These are phyloP conservation scores for Rutilus rutilus DNA, from an alignment of 2,113 vertebrate species.

Conservation along the genomic window DNA sequence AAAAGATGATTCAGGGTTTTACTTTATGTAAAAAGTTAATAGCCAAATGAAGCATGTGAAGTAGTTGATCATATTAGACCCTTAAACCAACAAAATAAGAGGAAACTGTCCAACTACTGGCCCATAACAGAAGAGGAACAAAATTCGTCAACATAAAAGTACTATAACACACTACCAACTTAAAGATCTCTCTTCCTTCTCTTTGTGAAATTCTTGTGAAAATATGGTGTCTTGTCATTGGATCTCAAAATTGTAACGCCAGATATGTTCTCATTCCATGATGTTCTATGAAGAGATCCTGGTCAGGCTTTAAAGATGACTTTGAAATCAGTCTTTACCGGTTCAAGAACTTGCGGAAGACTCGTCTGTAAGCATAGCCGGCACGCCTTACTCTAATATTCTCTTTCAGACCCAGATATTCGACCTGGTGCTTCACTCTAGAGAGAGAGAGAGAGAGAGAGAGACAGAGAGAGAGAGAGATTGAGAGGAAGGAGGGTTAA, in stretches of 20 bases:
- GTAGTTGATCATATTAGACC: not conserved
- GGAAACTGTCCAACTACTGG: not conserved
- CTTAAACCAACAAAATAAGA: not conserved
- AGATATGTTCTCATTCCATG: not conserved
- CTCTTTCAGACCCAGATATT: constrained; percentile 96
- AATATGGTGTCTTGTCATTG: constrained; percentile 1
- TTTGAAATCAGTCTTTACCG: constrained; percentile 74
- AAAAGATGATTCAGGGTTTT: not conserved
- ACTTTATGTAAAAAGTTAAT: not conserved
- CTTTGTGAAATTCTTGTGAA: not conserved
- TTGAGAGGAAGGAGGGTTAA: not conserved
- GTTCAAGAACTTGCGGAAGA: constrained; percentile 95
- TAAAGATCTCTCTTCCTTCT: not conserved
- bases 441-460: not conserved
- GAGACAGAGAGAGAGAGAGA: constrained; percentile 35
- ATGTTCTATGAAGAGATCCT: not conserved
- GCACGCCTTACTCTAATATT: constrained; percentile 96
- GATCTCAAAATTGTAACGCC: not conserved
- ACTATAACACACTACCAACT: not conserved
- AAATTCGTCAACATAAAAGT: not conserved
- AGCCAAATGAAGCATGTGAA: not conserved
- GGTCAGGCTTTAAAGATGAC: not conserved
- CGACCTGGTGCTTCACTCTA: constrained; percentile 97
- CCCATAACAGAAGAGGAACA: not conserved
- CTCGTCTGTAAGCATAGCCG: constrained; percentile 92